Evolutionary conservation across 1,140 invertebrate genomes (phyloP), one percentile per base, ranked within the genome.

Genomic region (Lepidostoma basale): DNA sequence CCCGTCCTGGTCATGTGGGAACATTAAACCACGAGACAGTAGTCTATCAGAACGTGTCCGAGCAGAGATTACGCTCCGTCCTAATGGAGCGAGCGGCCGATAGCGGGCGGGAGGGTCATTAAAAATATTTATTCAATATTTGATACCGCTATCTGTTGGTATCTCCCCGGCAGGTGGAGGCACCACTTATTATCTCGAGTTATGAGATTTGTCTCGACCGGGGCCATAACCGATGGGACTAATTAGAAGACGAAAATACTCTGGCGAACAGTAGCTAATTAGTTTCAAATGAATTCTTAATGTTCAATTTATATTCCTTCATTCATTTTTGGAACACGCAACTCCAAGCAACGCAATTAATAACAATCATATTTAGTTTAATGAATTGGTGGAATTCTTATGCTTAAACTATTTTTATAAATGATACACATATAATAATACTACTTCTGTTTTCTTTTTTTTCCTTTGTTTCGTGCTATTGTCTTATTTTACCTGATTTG

Each of bases 71-170:
- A 65, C 59, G 39, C 49, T 39, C 56, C 56, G 58, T 62, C 60
- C 68, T 69, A 69, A 69, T 69, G 68, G 68, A 69, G 23, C n/a
- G 64, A 39, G 33, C 30, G 58, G 33, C 59, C 22, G 68, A 69
- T 69, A 69, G 65, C 45, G 52, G 42, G 33, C 54, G 54, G 23
- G 36, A 23, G n/a, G 18, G 36, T 59, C 54, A 59, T 59, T 59
- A 62, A 69, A 69, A 69, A 65, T 68, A 68, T 68, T 62, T 63
- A 68, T 68, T 68, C 67, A 63, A 68, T 68, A 68, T 68, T 68
- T 68, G 30, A 44, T 54, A 54, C 25, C 45, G 6, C n/a, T 49
- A 54, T 54, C 49, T 54, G 49, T 54, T 54, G 49, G 14, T 18
- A 54, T 54, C 49, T 54, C 49, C 6, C 49, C 6, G 49, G 49